Conservation (phyloP, 2,888 invertebrate genomes). For the Ernsta delagoae region DNA sequence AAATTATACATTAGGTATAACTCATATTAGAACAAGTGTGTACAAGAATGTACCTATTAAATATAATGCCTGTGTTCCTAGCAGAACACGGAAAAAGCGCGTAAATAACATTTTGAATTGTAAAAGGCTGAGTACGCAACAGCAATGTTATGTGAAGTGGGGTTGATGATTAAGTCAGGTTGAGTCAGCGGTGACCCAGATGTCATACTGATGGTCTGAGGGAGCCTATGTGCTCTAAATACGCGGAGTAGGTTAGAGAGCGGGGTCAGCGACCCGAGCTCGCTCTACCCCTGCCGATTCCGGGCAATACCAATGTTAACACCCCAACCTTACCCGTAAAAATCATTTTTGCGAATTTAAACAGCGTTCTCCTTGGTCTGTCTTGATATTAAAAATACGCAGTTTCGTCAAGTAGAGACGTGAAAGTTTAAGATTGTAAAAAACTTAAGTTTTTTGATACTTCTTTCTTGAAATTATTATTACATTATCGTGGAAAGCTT, state of each 20-base stretch:
- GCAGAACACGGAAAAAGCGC: slow-evolving; percentile 34
- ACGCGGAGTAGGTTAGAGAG: slow-evolving; percentile 80
- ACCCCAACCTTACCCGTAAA: slow-evolving; percentile 34
- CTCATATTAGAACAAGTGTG: too few species aligned
- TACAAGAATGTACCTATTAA: too few species aligned
- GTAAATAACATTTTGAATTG: slow-evolving; percentile 39
- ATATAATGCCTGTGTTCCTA: not conserved
- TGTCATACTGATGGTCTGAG: slow-evolving; percentile 68
- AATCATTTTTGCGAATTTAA: not conserved
- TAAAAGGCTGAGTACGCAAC: slow-evolving; percentile 49
- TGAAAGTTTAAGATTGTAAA: not conserved
- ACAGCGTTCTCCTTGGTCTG: not conserved
- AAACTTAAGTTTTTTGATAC: too few species aligned
- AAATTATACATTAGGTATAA: too few species aligned
- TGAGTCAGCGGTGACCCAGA: slow-evolving; percentile 79
- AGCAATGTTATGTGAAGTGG: slow-evolving; percentile 50
- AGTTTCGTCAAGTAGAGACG: not conserved
- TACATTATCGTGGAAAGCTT: too few species aligned
- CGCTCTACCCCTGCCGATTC: slow-evolving; percentile 61
- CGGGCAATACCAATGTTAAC: slow-evolving; percentile 55
- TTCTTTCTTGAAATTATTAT: too few species aligned
- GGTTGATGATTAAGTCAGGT: slow-evolving; percentile 71
- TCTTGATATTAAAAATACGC: not conserved
- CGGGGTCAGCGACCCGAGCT: slow-evolving; percentile 72
- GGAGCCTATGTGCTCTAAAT: slow-evolving; percentile 79